These are phyloP conservation scores for Tolypeutes matacus DNA, from an alignment of 2,797 vertebrate genomes.

Conservation along the genomic window DNA sequence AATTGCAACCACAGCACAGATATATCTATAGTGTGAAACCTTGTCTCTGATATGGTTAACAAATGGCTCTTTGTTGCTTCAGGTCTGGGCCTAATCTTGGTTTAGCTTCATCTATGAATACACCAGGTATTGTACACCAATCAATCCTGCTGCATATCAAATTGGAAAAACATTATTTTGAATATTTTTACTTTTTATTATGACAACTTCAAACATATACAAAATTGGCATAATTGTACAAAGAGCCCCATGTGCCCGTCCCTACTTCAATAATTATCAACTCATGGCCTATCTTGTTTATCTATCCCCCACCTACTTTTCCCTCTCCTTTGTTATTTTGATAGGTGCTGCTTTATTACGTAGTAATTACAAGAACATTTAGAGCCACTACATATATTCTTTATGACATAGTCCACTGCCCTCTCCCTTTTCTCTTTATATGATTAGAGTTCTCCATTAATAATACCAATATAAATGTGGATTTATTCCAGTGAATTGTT, in stretches of 20 bases:
- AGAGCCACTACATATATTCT: background rate
- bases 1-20: background rate
- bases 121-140: rapidly evolving
- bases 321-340: too few species aligned
- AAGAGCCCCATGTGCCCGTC: background rate
- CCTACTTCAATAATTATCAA: background rate
- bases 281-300: background rate
- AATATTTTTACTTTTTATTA: background rate
- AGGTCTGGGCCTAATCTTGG: background rate
- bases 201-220: background rate
- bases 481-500: background rate
- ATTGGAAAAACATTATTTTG: background rate
- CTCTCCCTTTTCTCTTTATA: background rate
- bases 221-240: background rate
- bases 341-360: background rate
- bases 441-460: background rate
- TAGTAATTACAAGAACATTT: background rate
- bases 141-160: background rate
- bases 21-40: rapidly evolving
- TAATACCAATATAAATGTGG: background rate
- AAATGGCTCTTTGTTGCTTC: background rate
- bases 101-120: background rate
- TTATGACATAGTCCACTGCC: too few species aligned
- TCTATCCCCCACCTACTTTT: background rate
- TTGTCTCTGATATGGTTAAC: rapidly evolving